Percentiles rank a stretch among this genome's conserved stretches.
Evolutionary conservation across 2,113 vertebrate species (phyloP).

Genomic region (Heptranchias perlo): DNA sequence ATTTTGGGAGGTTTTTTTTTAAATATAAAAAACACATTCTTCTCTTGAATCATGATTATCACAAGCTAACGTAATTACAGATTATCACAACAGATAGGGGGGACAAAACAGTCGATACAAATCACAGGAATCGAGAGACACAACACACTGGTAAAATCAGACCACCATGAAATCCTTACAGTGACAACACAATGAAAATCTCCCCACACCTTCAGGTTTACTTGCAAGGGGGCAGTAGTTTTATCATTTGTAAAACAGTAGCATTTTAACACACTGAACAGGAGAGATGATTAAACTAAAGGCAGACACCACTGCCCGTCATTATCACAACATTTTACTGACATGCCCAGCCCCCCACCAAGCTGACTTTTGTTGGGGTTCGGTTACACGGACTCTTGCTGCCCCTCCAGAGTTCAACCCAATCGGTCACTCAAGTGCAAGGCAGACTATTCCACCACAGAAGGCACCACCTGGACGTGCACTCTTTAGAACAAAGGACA

Average conservation of each 20-base stretch:
- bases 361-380: no score
- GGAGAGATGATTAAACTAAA: not conserved
- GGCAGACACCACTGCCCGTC: not conserved
- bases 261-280: not conserved
- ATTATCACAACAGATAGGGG: not conserved
- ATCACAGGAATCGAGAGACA: conserved; percentile 10
- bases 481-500: not conserved
- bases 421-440: no score
- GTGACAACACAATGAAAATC: not conserved
- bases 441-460: not conserved
- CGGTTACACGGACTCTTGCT: not conserved
- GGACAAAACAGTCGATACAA: not conserved
- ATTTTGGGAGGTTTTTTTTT: not conserved
- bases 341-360: not conserved
- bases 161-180: not conserved
- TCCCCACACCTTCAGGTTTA: not conserved
- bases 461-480: not conserved
- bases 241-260: not conserved
- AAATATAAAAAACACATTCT: conserved; percentile 33
- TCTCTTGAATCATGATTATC: conserved; percentile 32
- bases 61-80: conserved; percentile 27
- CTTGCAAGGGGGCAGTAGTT: conserved; percentile 11
- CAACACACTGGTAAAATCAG: conserved; percentile 21
- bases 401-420: not conserved
- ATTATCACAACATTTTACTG: not conserved